Conservation (phyloP, 2,113 vertebrate species). For the Saccopteryx leptura region DNA sequence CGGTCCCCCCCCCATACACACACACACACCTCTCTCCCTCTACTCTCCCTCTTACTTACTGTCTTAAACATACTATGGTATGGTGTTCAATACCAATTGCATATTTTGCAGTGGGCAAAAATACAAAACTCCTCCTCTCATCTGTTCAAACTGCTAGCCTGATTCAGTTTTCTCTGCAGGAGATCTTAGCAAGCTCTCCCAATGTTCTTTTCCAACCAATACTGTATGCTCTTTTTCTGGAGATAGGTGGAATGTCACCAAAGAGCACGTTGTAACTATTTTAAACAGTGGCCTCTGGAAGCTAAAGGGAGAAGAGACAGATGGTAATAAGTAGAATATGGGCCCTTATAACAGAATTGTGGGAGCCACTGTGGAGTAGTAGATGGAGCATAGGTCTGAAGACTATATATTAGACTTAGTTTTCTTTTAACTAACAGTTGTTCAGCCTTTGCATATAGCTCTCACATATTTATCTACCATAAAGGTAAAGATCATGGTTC, state of each 20-base stretch:
- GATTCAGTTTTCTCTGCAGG: conserved; percentile 42
- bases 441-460: conserved; percentile 52
- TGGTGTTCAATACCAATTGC: conserved; percentile 9
- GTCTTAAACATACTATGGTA: conserved; percentile 33
- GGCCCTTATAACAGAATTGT: not conserved
- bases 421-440: conserved; percentile 44
- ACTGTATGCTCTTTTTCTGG: conserved; percentile 23
- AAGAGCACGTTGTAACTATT: conserved; percentile 34
- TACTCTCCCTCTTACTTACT: not conserved
- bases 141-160: conserved; percentile 3
- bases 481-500: not conserved
- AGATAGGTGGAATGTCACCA: not conserved
- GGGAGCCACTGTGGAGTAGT: not conserved
- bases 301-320: conserved; percentile 45
- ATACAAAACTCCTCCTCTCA: conserved; percentile 5
- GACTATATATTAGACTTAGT: conserved; percentile 28
- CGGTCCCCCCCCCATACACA: not conserved
- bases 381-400: conserved; percentile 28
- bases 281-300: conserved; percentile 32
- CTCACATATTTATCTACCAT: conserved; percentile 43
- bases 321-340: conserved; percentile 37
- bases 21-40: not conserved
- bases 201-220: conserved; percentile 53
- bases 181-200: conserved; percentile 33
- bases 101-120: conserved; percentile 52